These are phyloP conservation scores for Carposina sasakii DNA, from an alignment of 1,140 invertebrate species.

Conservation along the genomic window DNA sequence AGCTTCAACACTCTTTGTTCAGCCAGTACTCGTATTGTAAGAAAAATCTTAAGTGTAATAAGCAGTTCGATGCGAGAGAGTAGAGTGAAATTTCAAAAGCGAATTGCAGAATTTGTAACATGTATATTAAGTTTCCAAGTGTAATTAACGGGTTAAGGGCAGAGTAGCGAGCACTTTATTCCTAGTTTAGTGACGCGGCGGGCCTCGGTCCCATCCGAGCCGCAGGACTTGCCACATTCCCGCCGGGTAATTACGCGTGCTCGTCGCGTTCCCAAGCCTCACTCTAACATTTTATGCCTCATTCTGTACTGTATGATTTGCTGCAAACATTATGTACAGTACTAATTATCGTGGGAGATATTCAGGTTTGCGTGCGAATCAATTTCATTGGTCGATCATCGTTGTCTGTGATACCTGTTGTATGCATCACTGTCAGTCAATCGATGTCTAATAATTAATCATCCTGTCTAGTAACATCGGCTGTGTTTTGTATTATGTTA, in stretches of 20 bases:
- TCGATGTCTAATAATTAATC: background rate
- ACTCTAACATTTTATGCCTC: conserved; percentile 66
- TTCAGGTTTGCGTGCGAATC: conserved; percentile 36
- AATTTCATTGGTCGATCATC: conserved; percentile 24
- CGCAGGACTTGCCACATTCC: conserved; percentile 63
- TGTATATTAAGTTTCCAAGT: conserved; percentile 49
- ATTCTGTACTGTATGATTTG: conserved; percentile 66
- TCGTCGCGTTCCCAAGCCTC: conserved; percentile 54
- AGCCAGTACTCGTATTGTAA: conserved; percentile 22
- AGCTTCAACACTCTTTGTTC: conserved; percentile 47
- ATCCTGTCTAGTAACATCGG: too few species aligned
- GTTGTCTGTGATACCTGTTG: conserved; percentile 28
- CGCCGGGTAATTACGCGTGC: conserved; percentile 65
- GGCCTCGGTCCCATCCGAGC: conserved; percentile 36
- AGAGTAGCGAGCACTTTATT: conserved; percentile 56
- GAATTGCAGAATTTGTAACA: conserved; percentile 36
- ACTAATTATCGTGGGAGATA: conserved; percentile 62
- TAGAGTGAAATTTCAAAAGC: conserved; percentile 15
- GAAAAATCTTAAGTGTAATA: conserved; percentile 22
- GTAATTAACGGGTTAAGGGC: conserved; percentile 62
- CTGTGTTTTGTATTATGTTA: too few species aligned
- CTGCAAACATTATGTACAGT: conserved; percentile 53
- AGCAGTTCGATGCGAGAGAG: conserved; percentile 1
- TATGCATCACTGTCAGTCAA: conserved; percentile 18
- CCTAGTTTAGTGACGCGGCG: conserved; percentile 52